Evolutionary conservation across 1,140 invertebrate genomes (phyloP), one percentile per base, ranked within the genome.

Genomic region (Nasonia giraulti): DNA sequence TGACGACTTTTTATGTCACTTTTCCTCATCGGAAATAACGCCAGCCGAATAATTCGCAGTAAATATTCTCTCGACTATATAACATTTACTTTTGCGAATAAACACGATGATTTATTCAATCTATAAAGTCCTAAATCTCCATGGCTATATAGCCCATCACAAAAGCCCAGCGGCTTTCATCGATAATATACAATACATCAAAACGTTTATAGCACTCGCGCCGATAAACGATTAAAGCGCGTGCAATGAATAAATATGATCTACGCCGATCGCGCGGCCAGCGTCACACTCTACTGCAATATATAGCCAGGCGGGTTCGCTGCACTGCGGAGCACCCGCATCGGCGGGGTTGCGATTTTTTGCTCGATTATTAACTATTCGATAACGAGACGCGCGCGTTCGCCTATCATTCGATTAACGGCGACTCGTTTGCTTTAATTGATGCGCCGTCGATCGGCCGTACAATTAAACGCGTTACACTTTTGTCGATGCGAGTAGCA

Each of bases 221-320:
- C n/a, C 23, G 71, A 74, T 62, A 73, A 73, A n/a, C 27, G 80
- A 17, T 75, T 37, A 37, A 73, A 81, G 27, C 14, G 27, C 14
- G 44, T n/a, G 47, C 71, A n/a, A 55, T 81, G 80, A 81, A 47
- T 81, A 81, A 81, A 81, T 81, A 81, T 81, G 69, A 73, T 73
- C 80, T 1, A 33, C 40, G 23, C 2, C 44, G 62, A 8, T 20
- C 14, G 27, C 55, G 14, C 33, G 14, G 33, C 33, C 33, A 37
- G 33, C 33, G 33, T 37, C 33, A 37, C 33, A 37, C 23, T 17
- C n/a, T 6, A 27, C 37, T n/a, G 47, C 74, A 75, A 75, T 75
- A 23, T 50, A 31, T 50, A 50, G 23, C 12, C 76, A 62, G 20
- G 23, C 31, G 47, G 47, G 27, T 78, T 62, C 47, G 27, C 76